Percentiles rank a stretch among this genome's conserved stretches.
Evolutionary conservation across 2,797 vertebrate species (phyloP).

Genomic region (Galaxias olidus): DNA sequence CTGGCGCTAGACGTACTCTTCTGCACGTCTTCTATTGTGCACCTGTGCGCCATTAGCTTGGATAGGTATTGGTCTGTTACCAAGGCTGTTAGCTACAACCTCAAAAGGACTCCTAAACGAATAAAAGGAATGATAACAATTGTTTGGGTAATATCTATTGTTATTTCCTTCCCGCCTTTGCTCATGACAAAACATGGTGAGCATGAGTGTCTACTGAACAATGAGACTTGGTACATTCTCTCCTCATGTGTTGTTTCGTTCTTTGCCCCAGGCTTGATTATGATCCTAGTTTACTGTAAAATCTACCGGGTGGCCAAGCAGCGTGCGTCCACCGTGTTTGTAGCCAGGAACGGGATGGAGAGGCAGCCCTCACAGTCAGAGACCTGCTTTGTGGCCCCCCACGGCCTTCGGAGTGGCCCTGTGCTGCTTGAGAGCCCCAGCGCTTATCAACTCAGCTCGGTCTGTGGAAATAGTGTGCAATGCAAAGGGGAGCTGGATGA

Average conservation of each 20-base stretch:
- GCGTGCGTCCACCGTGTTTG: slow-evolving; percentile 72
- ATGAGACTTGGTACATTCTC: slow-evolving; percentile 88
- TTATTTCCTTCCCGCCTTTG: slow-evolving; percentile 84
- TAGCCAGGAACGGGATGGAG: slow-evolving; percentile 66
- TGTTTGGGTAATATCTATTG: slow-evolving; percentile 79
- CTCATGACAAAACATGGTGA: slow-evolving; percentile 60
- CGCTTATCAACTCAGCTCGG: slow-evolving; percentile 32
- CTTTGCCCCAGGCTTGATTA: slow-evolving; percentile 83
- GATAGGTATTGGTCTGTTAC: slow-evolving; percentile 90
- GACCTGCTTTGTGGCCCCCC: slow-evolving; percentile 57
- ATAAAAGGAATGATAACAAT: slow-evolving; percentile 82
- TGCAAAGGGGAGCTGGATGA: slow-evolving; percentile 69
- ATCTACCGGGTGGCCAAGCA: slow-evolving; percentile 83
- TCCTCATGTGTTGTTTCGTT: slow-evolving; percentile 85
- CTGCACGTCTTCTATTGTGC: slow-evolving; percentile 87
- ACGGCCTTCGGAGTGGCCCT: slow-evolving; percentile 21
- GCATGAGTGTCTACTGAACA: slow-evolving; percentile 78
- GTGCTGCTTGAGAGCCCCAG: slow-evolving; percentile 57
- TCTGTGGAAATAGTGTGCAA: slow-evolving; percentile 47
- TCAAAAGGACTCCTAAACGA: slow-evolving; percentile 78
- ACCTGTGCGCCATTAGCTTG: slow-evolving; percentile 89
- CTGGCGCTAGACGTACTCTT: slow-evolving; percentile 86
- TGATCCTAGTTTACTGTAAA: slow-evolving; percentile 85
- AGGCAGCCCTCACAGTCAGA: slow-evolving; percentile 67
- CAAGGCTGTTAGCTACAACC: slow-evolving; percentile 82